Base-by-base conservation (phyloP, 2,888 invertebrate genomes). In the Smittia sp. region DNA sequence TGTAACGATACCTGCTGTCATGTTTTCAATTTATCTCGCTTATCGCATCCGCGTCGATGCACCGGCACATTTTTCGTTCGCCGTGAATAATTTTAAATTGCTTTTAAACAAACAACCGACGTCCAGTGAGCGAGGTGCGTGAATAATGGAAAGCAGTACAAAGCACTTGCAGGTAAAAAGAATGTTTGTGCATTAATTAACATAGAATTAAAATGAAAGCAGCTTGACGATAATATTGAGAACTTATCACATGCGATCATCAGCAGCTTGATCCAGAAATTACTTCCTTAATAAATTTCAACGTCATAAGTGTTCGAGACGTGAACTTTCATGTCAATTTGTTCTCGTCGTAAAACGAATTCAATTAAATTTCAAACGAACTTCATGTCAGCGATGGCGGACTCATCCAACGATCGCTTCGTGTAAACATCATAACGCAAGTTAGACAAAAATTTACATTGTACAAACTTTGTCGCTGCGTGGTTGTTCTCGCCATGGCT, bases 11-110 rank as follows among this genome's bases (percentile, higher is more conserved):
- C n/a, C n/a, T n/a, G n/a, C n/a, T n/a, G n/a, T n/a, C n/a, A n/a
- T 13, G 39, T 39, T 58, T 58, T 7, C 58, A 58, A 58, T 58
- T 58, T 58, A 20, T 22, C 24, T 22, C 58, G 58, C 58, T 58
- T 58, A 58, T 58, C 58, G 46, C 11, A 3, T 46, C n/a, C 46
- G 3, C 32, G 32, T 32, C 46, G 9, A 46, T 46, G 13, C 46
- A 46, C 11, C 46, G 11, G 22, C 58, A 13, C 22, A 22, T 13
- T 58, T 58, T 22, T 58, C 13, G 25, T 63, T 25, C 63, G 15
- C 63, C 63, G 22, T 63, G n/a, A 27, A 63, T 20, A 63, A 63
- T 63, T 63, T 25, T 24, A 63, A 63, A 63, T 24, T 63, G 63
- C 9, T 27, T 63, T 63, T 27, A 63, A 63, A 27, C 63, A 63